Evolutionary conservation across 2,797 vertebrate genomes (phyloP).

Genomic region (Erethizon dorsatum): DNA sequence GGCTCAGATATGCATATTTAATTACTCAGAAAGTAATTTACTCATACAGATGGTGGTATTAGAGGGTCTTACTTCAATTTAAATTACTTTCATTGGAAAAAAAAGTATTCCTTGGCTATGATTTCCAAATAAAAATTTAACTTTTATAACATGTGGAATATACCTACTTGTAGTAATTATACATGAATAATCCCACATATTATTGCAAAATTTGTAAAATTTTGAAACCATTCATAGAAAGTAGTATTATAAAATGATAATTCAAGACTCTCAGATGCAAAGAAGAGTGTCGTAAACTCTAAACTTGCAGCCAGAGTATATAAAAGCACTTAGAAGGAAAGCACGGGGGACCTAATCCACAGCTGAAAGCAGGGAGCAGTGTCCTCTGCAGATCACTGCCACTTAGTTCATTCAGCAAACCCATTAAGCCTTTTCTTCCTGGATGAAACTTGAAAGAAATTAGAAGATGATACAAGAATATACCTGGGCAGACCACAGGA

Average conservation of each 20-base stretch:
- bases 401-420: background rate
- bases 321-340: constrained; percentile 50
- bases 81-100: constrained; percentile 89
- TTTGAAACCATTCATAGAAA: constrained; percentile 63
- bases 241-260: constrained; percentile 57
- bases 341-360: background rate
- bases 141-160: constrained; percentile 86
- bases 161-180: constrained; percentile 84
- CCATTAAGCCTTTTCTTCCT: background rate
- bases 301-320: constrained; percentile 15
- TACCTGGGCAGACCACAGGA: background rate
- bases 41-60: constrained; percentile 91
- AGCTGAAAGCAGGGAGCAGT: background rate
- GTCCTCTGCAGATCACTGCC: background rate
- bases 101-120: constrained; percentile 85
- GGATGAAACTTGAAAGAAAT: background rate
- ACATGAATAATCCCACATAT: constrained; percentile 82
- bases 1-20: constrained; percentile 93
- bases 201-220: constrained; percentile 73
- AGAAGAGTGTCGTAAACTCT: background rate
- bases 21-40: constrained; percentile 91
- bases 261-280: constrained; percentile 55
- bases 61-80: constrained; percentile 90
- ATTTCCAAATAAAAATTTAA: constrained; percentile 87
- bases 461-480: too few species aligned